phyloP scores from a whole-genome alignment of 2,113 vertebrate species.

The Dolichallabes microphthalmus region DNA sequence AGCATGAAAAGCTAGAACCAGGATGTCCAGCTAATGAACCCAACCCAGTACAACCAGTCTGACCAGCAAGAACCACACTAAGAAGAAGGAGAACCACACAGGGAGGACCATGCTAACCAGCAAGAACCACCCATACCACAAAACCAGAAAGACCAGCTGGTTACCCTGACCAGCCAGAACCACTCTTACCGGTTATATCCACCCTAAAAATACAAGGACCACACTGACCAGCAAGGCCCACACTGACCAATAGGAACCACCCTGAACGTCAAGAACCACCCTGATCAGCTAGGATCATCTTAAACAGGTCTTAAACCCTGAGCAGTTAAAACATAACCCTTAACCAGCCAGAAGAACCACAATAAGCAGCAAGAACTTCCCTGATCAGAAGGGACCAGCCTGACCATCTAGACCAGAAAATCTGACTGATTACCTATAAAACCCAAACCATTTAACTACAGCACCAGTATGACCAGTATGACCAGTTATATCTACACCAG shows the following conservation, averaged over 20 bases:
- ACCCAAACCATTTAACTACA: not conserved
- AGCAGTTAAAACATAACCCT: not conserved
- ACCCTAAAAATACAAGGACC: no score
- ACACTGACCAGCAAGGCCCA: no score
- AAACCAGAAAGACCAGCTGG: no score
- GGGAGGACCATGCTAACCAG: no score
- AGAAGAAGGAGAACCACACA: not conserved
- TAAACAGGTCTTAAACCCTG: no score
- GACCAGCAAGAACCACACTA: not conserved
- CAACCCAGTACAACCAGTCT: not conserved
- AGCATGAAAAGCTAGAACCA: not conserved
- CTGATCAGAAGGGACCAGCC: not conserved
- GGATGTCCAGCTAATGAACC: not conserved
- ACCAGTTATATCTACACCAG: not conserved
- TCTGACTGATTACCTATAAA: not conserved
- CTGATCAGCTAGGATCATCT: no score
- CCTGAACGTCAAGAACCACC: no score
- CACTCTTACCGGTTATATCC: no score
- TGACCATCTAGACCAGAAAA: not conserved
- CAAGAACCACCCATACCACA: no score
- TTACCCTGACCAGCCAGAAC: no score
- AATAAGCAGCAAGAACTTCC: not conserved
- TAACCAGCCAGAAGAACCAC: not conserved
- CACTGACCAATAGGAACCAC: no score
- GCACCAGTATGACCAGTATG: not conserved